Conservation (phyloP, 2,113 vertebrate species). For the Albula glossodonta region DNA sequence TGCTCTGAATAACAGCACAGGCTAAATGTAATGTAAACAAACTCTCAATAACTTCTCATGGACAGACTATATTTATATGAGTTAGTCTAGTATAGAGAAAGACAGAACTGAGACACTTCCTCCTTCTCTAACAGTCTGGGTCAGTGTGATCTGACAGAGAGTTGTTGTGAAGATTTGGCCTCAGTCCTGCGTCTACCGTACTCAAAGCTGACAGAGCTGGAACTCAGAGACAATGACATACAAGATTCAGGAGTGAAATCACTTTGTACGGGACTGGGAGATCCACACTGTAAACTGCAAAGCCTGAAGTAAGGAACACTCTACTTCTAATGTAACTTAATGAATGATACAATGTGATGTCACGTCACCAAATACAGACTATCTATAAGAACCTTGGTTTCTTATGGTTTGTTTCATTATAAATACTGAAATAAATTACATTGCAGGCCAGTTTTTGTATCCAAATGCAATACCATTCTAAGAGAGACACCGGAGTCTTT, state of each 20-base stretch:
- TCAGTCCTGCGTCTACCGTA: conserved; percentile 34
- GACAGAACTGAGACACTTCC: neutral
- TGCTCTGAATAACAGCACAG: too few relatives aligned
- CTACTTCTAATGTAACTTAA: neutral
- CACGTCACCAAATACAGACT: too few relatives aligned
- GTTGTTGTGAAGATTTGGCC: conserved; percentile 42
- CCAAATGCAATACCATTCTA: too few relatives aligned
- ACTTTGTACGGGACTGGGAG: conserved; percentile 32
- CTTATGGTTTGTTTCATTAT: too few relatives aligned
- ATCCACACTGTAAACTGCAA: neutral
- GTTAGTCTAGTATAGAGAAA: neutral
- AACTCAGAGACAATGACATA: conserved; percentile 46
- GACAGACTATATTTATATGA: neutral
- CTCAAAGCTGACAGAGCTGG: conserved; percentile 41
- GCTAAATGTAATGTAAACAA: neutral
- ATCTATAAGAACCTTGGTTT: too few relatives aligned
- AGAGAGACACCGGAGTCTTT: too few relatives aligned
- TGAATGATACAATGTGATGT: too few relatives aligned
- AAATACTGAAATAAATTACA: too few relatives aligned
- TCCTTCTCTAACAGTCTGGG: conserved; percentile 29
- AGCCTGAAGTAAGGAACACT: conserved; percentile 1
- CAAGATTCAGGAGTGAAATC: conserved; percentile 36
- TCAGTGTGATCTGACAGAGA: conserved; percentile 40
- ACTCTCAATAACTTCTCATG: neutral
- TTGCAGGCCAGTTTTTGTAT: too few relatives aligned